A percentile compares a stretch with the other conserved stretches of the same genome.
Conservation (phyloP, 2,797 vertebrate species). For the Neopelma chrysocephalum region DNA sequence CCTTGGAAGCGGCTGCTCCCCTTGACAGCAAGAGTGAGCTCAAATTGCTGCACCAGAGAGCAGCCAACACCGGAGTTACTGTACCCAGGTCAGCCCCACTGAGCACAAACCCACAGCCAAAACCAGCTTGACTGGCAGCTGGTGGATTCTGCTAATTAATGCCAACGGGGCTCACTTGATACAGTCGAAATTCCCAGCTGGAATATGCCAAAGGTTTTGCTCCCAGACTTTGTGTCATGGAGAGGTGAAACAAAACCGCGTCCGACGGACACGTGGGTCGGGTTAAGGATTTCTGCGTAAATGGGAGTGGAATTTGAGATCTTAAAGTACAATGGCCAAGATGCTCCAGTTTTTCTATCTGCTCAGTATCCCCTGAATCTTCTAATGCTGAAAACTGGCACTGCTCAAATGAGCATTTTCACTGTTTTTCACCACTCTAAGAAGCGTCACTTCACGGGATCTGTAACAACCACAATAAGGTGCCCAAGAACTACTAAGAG, state of each 20-base stretch:
- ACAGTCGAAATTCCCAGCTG: background rate
- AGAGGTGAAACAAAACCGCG: background rate
- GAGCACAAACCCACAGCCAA: background rate
- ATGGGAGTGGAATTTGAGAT: background rate
- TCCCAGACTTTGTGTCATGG: background rate
- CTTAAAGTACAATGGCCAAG: background rate
- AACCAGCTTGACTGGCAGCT: background rate
- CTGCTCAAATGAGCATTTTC: background rate
- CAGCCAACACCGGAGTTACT: background rate
- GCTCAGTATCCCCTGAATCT: background rate
- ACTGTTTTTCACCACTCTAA: background rate
- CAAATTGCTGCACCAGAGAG: background rate
- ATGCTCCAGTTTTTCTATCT: background rate
- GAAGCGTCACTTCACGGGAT: background rate
- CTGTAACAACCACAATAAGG: fast-evolving
- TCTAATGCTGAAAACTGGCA: background rate
- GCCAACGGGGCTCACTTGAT: background rate
- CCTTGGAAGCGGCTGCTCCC: background rate
- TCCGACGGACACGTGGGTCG: background rate
- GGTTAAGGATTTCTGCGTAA: background rate
- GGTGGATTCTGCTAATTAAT: slow-evolving; percentile 14
- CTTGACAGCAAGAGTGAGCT: background rate
- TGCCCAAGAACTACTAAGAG: background rate
- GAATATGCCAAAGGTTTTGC: background rate
- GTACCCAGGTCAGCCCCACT: background rate